Base-by-base conservation (phyloP, 2,888 invertebrate species). In the Microplitis deprimator region DNA sequence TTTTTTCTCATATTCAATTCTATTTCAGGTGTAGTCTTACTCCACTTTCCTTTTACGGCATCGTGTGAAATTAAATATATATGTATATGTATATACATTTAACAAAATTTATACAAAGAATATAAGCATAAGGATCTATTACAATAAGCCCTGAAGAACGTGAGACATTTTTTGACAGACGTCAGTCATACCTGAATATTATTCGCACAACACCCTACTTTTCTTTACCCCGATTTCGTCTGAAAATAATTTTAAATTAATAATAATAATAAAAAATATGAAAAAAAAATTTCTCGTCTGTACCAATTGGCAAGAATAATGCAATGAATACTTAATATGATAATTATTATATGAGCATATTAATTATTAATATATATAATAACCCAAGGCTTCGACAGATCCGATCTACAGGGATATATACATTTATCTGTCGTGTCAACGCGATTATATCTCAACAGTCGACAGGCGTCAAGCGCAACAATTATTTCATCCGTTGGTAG, bases 121-220 rank as follows among this genome's bases (percentile, higher is more conserved):
- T 50, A 50, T 8, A 50, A 13, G 13, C 13, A 50, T 8, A 50
- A 50, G 13, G 4, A 50, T 50, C 50, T 5, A 13, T 50, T 13
- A 50, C 50, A 50, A 50, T 76, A 50, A 59, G 64, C 65, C 75
- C 76, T 50, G 41, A 38, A 29, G 29, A 65, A 65, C 29, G 65
- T 65, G 65, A 65, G 68, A 74, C 60, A 68, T 68, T 68, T 69
- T 70, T 29, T 76, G 76, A 76, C 76, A 76, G 38, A 76, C 76
- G 76, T 76, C 71, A 71, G 61, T 76, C 76, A 76, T 71, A 76
- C 76, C 71, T 65, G 67, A 65, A 65, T 64, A 73, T 73, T 50
- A 13, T 40, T 40, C 39, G 60, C 16, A 13, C 16, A 70, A 10
- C 16, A 17, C 13, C 59, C 20, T 29, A 50, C 10, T 6, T 8